Base-by-base conservation (phyloP, 2,888 invertebrate species). In the Cyrtodaria siliqua region DNA sequence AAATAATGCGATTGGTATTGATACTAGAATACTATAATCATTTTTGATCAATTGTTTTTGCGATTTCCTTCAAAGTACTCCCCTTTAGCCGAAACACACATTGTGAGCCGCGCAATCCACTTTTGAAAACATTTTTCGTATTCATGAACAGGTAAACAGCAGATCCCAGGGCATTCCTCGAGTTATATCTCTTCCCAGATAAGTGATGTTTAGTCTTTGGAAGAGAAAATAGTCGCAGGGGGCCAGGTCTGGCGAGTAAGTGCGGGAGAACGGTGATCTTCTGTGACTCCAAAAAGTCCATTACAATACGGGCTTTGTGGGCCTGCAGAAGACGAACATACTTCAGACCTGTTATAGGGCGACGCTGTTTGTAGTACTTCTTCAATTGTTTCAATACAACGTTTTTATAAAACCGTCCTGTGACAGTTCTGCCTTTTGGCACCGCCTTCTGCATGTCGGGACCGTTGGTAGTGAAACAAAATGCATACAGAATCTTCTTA, bases 261-360 rank as follows among this genome's bases (percentile, higher is more conserved):
- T 62, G 74, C 3, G 14, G 61, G 8, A 66, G 66, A 50, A 66
- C 75, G n/a, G 40, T 55, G 18, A 68, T 52, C 16, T 57, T 55
- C 49, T 61, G 33, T 50, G 47, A 42, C 40, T 50, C 23, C 50
- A 63, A 59, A 71, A 63, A 57, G 20, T 62, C 52, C 2, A 44
- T 63, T 52, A 68, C 63, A 68, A 74, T 40, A 18, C 24, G 42
- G 26, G 67, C 62, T 42, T 73, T 73, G 52, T 73, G 61, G n/a
- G 63, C 62, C 52, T 62, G 52, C 24, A 68, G 53, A 23, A 68
- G 62, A 27, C 44, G 2, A 40, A 61, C 38, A 52, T 56, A 38
- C 49, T 49, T 44, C 18, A 63, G n/a, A 38, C 57, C 71, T 27
- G 47, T 62, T 29, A 16, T 38, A 33, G 62, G 57, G 44, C 57